A percentile compares a stretch with the other conserved stretches of the same genome.
phyloP scores from a whole-genome alignment of 2,888 invertebrate genomes.

The Pandemis corylana region DNA sequence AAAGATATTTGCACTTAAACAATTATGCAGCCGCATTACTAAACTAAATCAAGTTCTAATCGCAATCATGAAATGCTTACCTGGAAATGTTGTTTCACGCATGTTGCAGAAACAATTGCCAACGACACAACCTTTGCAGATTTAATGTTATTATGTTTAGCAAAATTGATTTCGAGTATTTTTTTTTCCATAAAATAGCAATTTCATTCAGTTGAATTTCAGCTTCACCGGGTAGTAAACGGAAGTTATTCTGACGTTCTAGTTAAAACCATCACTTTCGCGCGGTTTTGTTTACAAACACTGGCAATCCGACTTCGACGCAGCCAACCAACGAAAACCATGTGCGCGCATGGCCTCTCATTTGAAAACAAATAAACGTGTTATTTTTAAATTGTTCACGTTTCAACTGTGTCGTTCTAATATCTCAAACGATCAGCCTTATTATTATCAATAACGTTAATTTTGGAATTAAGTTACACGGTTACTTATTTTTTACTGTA shows the following conservation, averaged over 20 bases:
- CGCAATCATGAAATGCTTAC: slow-evolving; percentile 34
- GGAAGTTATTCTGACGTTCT: slow-evolving; percentile 30
- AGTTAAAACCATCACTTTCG: slow-evolving; percentile 31
- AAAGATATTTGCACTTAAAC: slow-evolving; percentile 28
- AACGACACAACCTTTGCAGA: neutral
- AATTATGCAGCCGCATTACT: slow-evolving; percentile 36
- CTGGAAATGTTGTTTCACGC: slow-evolving; percentile 13
- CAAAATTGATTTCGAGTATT: neutral
- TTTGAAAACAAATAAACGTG: neutral
- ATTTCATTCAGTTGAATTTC: neutral
- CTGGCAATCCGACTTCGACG: slow-evolving; percentile 12
- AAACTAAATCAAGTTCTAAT: slow-evolving; percentile 32
- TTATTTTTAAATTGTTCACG: neutral
- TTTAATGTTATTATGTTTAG: neutral
- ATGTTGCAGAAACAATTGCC: slow-evolving; percentile 1
- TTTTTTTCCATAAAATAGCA: neutral
- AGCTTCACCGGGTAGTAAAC: slow-evolving; percentile 5
- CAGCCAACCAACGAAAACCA: neutral
- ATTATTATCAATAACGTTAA: neutral
- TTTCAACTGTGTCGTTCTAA: neutral
- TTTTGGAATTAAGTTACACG: neutral
- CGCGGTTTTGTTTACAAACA: slow-evolving; percentile 34
- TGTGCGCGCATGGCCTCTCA: neutral
- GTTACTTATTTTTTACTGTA: neutral
- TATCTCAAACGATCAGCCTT: neutral